phyloP scores from a whole-genome alignment of 2,113 vertebrate species.

The Oenanthe melanoleuca region DNA sequence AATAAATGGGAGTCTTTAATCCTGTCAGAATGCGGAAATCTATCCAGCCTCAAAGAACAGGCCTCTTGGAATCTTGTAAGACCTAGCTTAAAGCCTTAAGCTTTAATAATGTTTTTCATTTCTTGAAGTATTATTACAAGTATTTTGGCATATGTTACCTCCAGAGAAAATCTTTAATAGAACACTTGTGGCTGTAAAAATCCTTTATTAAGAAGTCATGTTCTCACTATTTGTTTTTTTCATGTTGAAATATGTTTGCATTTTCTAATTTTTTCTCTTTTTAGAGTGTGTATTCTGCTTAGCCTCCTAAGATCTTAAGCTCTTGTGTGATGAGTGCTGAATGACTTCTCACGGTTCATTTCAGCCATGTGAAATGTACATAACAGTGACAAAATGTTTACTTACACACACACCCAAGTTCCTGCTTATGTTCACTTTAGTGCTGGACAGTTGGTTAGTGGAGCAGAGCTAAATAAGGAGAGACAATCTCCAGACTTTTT shows the following conservation, averaged over 20 bases:
- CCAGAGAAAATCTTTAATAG: not conserved
- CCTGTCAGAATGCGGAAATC: not conserved
- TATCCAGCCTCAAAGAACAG: not conserved
- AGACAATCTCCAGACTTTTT: not conserved
- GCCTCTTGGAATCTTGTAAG: not conserved
- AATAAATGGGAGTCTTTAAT: not conserved
- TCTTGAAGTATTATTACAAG: not conserved
- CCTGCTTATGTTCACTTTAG: not conserved
- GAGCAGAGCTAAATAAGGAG: not conserved
- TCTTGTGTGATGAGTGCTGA: not conserved
- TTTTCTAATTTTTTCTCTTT: not conserved
- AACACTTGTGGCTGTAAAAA: not conserved
- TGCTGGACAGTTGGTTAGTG: not conserved
- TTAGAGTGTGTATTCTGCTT: not conserved
- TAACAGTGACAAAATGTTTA: constrained; percentile 17
- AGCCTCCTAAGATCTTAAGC: not conserved
- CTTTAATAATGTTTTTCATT: not conserved
- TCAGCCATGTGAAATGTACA: not conserved
- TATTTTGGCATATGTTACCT: not conserved
- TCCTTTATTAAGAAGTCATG: not conserved
- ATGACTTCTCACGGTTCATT: not conserved
- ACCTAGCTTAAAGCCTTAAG: not conserved
- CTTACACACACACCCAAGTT: not conserved
- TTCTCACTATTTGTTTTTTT: not conserved
- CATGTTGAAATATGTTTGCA: not conserved